A percentile compares a stretch with the other conserved stretches of the same genome.
Evolutionary conservation across 35 echinoderm and acorn worm species (phyloP).

Genomic region (Apostichopus californicus): DNA sequence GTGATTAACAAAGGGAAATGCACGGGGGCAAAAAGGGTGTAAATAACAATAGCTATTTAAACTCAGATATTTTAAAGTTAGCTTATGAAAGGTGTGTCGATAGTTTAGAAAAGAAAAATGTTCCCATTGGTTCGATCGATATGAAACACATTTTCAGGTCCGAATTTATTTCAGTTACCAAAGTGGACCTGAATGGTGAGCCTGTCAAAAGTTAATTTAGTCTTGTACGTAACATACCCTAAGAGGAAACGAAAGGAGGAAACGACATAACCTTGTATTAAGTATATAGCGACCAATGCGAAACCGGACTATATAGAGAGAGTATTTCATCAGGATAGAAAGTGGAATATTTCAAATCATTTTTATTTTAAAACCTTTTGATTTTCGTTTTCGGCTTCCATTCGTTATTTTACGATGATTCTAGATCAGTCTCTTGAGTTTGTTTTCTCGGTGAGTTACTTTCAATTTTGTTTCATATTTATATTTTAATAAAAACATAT

Average conservation of each 20-base stretch:
- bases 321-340: too few relatives aligned
- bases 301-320: too few relatives aligned
- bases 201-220: too few relatives aligned
- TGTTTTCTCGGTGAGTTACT: slow-evolving; percentile 2
- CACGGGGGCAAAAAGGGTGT: too few relatives aligned
- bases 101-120: not conserved
- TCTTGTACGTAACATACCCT: too few relatives aligned
- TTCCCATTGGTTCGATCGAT: slow-evolving; percentile 26
- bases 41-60: slow-evolving; percentile 21
- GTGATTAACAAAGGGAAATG: not conserved
- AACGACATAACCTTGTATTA: not conserved
- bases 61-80: not conserved
- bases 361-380: not conserved
- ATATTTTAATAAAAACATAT: too few relatives aligned
- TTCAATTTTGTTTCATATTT: too few relatives aligned
- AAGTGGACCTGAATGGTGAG: too few relatives aligned
- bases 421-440: slow-evolving; percentile 4
- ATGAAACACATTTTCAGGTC: not conserved
- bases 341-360: too few relatives aligned
- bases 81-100: not conserved
- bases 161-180: too few relatives aligned
- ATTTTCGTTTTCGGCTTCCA: not conserved
- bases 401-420: not conserved
- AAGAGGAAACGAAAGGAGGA: not conserved
- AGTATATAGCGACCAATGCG: not conserved